These are phyloP conservation scores for Leptatherina wallacei DNA, from an alignment of 2,797 vertebrate species.

Conservation along the genomic window DNA sequence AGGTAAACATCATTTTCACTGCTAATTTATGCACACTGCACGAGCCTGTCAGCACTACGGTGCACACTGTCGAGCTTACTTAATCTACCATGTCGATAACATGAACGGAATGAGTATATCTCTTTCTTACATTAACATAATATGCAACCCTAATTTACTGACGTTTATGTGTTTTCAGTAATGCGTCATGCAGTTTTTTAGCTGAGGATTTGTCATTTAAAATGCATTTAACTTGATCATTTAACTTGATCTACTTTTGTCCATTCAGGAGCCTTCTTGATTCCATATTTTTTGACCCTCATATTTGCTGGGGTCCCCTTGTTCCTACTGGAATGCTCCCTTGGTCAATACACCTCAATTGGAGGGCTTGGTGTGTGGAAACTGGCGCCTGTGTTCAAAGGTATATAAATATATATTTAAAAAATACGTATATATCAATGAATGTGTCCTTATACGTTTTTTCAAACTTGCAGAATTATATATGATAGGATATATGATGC, in stretches of 20 bases:
- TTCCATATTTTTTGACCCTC: conserved; percentile 98
- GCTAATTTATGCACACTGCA: conserved; percentile 42
- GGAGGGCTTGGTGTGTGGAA: conserved; percentile 98
- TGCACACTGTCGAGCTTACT: conserved; percentile 32
- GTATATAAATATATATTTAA: conserved; percentile 71
- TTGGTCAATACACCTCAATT: conserved; percentile 96
- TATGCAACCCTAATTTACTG: conserved; percentile 38
- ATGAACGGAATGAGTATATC: conserved; percentile 26
- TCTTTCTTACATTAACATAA: conserved; percentile 7
- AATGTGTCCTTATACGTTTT: background rate
- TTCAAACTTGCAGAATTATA: no score
- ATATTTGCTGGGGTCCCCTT: conserved; percentile 97
- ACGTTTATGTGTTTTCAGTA: conserved; percentile 1
- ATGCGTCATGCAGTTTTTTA: conserved; percentile 22
- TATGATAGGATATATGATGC: background rate
- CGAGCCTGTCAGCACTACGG: conserved; percentile 29
- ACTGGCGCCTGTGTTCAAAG: conserved; percentile 99
- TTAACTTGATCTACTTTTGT: conserved; percentile 54
- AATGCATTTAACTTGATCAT: conserved; percentile 49
- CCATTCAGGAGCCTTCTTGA: conserved; percentile 94
- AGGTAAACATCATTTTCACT: conserved; percentile 82
- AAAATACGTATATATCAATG: background rate
- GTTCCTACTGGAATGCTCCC: conserved; percentile 94
- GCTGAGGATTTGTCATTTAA: background rate
- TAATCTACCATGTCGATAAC: conserved; percentile 35